Conservation (phyloP, 2,888 invertebrate genomes). For the Eubasilissa splendida region DNA sequence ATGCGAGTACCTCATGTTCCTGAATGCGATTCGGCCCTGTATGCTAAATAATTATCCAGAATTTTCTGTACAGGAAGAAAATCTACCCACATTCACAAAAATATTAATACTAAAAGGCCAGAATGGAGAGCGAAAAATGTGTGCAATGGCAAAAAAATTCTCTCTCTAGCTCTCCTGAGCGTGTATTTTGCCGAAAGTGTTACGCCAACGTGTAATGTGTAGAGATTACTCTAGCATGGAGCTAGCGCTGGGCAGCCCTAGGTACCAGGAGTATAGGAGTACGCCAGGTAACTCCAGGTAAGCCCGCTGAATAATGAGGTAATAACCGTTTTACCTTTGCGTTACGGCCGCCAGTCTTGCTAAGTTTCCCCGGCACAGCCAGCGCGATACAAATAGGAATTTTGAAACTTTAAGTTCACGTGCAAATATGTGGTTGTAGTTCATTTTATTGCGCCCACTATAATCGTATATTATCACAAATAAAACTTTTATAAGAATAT, state of each 20-base stretch:
- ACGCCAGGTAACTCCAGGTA: conserved; percentile 55
- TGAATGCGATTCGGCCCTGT: too few species aligned
- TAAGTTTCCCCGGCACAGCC: conserved; percentile 43
- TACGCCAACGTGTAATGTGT: conserved; percentile 29
- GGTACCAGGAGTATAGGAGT: conserved; percentile 20
- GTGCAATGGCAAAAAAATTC: too few species aligned
- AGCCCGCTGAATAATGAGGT: conserved; percentile 61
- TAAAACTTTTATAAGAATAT: too few species aligned
- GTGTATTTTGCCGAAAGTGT: conserved; percentile 14
- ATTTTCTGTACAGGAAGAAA: too few species aligned
- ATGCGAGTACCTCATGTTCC: too few species aligned
- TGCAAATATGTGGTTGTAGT: conserved; percentile 11
- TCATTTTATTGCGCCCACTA: too few species aligned
- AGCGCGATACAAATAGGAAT: conserved; percentile 29
- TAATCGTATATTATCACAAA: too few species aligned
- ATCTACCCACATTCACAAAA: too few species aligned
- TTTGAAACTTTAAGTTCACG: conserved; percentile 2
- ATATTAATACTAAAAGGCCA: too few species aligned
- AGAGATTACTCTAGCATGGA: conserved; percentile 19
- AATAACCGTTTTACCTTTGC: conserved; percentile 61
- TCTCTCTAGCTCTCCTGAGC: background rate
- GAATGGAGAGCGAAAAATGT: too few species aligned
- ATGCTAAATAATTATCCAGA: too few species aligned
- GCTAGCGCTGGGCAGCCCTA: background rate
- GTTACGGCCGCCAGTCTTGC: conserved; percentile 59